These are phyloP conservation scores for Gymnoscopelus braueri DNA, from an alignment of 2,797 vertebrate genomes.

Conservation along the genomic window DNA sequence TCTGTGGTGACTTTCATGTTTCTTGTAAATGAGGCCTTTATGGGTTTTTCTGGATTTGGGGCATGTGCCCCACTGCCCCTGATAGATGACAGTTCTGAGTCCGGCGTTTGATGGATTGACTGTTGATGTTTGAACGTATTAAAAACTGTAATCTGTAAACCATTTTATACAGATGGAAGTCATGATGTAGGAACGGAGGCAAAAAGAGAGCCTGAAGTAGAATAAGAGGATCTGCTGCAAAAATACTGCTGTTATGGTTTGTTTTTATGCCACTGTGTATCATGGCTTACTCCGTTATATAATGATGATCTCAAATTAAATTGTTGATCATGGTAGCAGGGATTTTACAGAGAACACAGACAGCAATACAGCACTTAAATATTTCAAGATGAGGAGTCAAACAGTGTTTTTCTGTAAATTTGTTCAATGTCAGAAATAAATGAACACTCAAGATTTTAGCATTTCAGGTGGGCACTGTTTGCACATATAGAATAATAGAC, in stretches of 20 bases:
- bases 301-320: conserved; percentile 20
- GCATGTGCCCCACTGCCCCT: no score
- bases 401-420: no score
- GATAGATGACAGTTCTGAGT: not conserved
- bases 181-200: not conserved
- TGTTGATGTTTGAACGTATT: not conserved
- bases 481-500: no score
- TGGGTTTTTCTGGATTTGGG: conserved; percentile 12
- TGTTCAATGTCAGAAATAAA: no score
- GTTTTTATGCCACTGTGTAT: conserved; percentile 6
- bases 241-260: conserved; percentile 12
- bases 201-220: not conserved
- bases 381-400: not conserved
- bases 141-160: not conserved
- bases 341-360: not conserved
- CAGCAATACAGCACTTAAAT: not conserved
- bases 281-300: conserved; percentile 39
- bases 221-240: conserved; percentile 11
- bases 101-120: not conserved
- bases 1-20: conserved; percentile 12
- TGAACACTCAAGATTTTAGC: no score
- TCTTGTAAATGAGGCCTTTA: conserved; percentile 48
- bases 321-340: not conserved
- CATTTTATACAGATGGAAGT: not conserved
- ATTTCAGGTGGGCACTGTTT: no score